Percentiles rank a stretch among this genome's conserved stretches.
Evolutionary conservation across 1,140 invertebrate species (phyloP).

Genomic region (Anoplolepis gracilipes): DNA sequence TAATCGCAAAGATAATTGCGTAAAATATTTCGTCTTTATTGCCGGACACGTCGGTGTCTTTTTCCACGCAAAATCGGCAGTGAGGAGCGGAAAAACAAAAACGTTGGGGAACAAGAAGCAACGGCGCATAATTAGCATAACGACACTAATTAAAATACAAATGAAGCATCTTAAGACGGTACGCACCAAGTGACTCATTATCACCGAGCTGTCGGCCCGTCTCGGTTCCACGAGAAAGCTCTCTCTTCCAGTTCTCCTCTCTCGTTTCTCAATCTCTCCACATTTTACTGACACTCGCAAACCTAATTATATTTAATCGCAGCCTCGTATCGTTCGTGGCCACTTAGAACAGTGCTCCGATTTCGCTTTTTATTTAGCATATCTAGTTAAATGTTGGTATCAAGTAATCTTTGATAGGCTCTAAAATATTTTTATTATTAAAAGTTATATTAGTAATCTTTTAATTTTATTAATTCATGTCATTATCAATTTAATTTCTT

Average conservation of each 20-base stretch:
- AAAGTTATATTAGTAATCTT: not conserved
- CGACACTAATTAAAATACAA: slow-evolving; percentile 87
- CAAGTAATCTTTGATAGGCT: not conserved
- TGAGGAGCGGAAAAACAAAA: slow-evolving; percentile 78
- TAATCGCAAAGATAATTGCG: slow-evolving; percentile 43
- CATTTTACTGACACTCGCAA: slow-evolving; percentile 80
- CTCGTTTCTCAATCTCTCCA: slow-evolving; percentile 68
- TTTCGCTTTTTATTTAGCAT: slow-evolving; percentile 8
- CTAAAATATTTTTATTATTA: not conserved
- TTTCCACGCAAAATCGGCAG: slow-evolving; percentile 49
- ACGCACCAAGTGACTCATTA: slow-evolving; percentile 83
- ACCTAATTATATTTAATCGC: slow-evolving; percentile 82
- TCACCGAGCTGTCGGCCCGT: slow-evolving; percentile 77
- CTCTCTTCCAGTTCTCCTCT: slow-evolving; percentile 55
- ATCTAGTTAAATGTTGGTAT: not conserved
- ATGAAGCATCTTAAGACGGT: slow-evolving; percentile 84
- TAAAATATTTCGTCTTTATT: slow-evolving; percentile 48
- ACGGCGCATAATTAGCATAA: slow-evolving; percentile 86
- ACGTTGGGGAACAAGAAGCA: slow-evolving; percentile 81
- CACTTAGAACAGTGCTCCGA: slow-evolving; percentile 51
- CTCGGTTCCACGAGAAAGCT: slow-evolving; percentile 56
- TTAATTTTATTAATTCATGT: not conserved
- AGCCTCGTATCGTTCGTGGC: slow-evolving; percentile 67
- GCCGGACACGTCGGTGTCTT: slow-evolving; percentile 51
- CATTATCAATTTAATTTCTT: not conserved